Evolutionary conservation across 2,888 invertebrate species (phyloP).

Genomic region (Andrena minutula): DNA sequence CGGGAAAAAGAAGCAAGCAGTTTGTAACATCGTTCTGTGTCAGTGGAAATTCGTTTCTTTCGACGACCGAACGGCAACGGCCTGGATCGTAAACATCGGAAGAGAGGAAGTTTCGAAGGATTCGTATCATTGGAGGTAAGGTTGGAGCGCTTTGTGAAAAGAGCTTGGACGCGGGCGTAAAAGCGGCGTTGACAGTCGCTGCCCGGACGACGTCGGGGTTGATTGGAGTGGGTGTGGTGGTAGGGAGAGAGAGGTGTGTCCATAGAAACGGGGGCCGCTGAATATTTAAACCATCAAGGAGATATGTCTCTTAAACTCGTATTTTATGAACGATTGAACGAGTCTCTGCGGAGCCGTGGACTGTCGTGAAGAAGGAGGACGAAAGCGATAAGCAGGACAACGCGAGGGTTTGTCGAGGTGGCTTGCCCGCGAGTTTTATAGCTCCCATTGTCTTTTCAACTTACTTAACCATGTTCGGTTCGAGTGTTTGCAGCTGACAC

Average conservation of each 20-base stretch:
- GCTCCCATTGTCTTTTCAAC: neutral
- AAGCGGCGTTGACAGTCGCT: slow-evolving; percentile 56
- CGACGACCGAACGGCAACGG: slow-evolving; percentile 11
- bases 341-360: slow-evolving; percentile 57
- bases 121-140: slow-evolving; percentile 43
- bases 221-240: slow-evolving; percentile 38
- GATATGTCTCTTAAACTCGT: slow-evolving; percentile 77
- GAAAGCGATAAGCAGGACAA: slow-evolving; percentile 30
- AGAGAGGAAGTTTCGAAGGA: slow-evolving; percentile 38
- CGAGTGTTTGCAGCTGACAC: too few relatives aligned
- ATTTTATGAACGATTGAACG: slow-evolving; percentile 80
- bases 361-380: slow-evolving; percentile 35
- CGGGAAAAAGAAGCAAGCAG: neutral
- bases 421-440: slow-evolving; percentile 13
- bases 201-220: slow-evolving; percentile 29
- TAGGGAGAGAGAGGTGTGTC: slow-evolving; percentile 5
- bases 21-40: neutral
- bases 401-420: neutral
- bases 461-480: neutral
- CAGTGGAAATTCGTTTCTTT: slow-evolving; percentile 23
- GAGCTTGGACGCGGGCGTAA: slow-evolving; percentile 47
- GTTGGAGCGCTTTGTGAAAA: slow-evolving; percentile 29
- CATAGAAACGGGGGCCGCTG: slow-evolving; percentile 60
- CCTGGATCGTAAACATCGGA: slow-evolving; percentile 40
- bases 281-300: slow-evolving; percentile 76